phyloP scores from a whole-genome alignment of 2,113 vertebrate species.

The Synchiropus splendidus region DNA sequence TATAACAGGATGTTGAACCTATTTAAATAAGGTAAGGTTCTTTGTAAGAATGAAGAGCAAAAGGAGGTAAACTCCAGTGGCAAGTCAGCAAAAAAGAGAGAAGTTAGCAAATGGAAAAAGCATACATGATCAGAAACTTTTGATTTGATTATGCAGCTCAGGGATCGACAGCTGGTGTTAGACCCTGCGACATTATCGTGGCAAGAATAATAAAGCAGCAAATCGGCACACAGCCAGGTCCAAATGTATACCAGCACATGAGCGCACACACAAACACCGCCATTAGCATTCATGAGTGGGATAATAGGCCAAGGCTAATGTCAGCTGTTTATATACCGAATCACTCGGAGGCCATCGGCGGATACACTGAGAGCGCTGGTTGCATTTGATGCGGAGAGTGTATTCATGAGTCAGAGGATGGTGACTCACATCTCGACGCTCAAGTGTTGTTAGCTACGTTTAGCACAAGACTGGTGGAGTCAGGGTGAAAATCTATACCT shows the following conservation, averaged over 20 bases:
- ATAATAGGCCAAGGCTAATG: slow-evolving; percentile 50
- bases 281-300: slow-evolving; percentile 56
- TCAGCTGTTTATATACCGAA: slow-evolving; percentile 55
- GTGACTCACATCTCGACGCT: too few relatives aligned
- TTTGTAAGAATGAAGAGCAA: too few relatives aligned
- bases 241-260: slow-evolving; percentile 3
- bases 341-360: slow-evolving; percentile 41
- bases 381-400: too few relatives aligned
- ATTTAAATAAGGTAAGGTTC: too few relatives aligned
- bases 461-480: too few relatives aligned
- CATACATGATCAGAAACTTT: slow-evolving; percentile 1
- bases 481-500: too few relatives aligned
- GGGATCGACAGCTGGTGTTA: slow-evolving; percentile 44
- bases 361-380: slow-evolving; percentile 36
- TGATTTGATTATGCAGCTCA: slow-evolving; percentile 22
- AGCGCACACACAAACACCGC: neutral
- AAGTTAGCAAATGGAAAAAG: too few relatives aligned
- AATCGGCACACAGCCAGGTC: slow-evolving; percentile 37
- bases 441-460: too few relatives aligned
- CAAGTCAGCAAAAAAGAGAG: too few relatives aligned
- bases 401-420: too few relatives aligned
- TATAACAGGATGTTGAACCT: too few relatives aligned
- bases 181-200: slow-evolving; percentile 33
- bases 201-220: slow-evolving; percentile 31
- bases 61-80: too few relatives aligned